Percentiles rank a stretch among this genome's conserved stretches.
phyloP scores from a whole-genome alignment of 2,113 vertebrate genomes.

The Leiothrix lutea region DNA sequence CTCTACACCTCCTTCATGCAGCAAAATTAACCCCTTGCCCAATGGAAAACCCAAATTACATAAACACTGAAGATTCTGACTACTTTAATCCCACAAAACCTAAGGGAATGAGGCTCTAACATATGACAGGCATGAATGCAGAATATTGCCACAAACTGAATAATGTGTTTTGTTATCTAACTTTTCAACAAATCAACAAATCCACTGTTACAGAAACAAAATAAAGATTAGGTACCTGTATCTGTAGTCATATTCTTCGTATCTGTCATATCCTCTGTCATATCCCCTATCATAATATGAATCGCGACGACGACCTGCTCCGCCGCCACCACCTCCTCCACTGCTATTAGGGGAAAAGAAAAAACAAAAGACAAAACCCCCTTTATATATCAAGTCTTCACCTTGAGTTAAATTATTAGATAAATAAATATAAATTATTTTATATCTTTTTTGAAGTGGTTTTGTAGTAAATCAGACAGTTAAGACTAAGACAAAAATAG shows the following conservation, averaged over 20 bases:
- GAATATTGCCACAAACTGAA: not conserved
- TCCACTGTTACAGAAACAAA: not conserved
- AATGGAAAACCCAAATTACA: not conserved
- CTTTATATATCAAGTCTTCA: not conserved
- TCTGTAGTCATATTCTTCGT: slow-evolving; percentile 89
- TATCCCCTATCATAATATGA: slow-evolving; percentile 86
- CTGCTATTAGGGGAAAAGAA: slow-evolving; percentile 46
- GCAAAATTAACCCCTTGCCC: not conserved
- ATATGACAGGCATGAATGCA: accelerated
- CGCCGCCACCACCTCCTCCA: slow-evolving; percentile 74
- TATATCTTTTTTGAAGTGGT: not conserved
- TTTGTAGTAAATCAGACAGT: not conserved
- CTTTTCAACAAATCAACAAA: not conserved
- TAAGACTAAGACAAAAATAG: not conserved
- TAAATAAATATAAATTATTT: not conserved
- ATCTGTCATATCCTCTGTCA: slow-evolving; percentile 88
- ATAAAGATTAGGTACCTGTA: slow-evolving; percentile 77
- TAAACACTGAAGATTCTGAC: not conserved
- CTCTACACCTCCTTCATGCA: not conserved
- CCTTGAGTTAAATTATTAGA: not conserved
- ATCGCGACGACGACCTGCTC: slow-evolving; percentile 82
- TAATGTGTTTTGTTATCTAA: not conserved
- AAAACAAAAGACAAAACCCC: not conserved
- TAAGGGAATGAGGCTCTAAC: not conserved
- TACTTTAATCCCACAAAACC: not conserved